A percentile compares a stretch with the other conserved stretches of the same genome.
Evolutionary conservation across 2,888 invertebrate species (phyloP).

Genomic region (Zhuqinia jingwanae): DNA sequence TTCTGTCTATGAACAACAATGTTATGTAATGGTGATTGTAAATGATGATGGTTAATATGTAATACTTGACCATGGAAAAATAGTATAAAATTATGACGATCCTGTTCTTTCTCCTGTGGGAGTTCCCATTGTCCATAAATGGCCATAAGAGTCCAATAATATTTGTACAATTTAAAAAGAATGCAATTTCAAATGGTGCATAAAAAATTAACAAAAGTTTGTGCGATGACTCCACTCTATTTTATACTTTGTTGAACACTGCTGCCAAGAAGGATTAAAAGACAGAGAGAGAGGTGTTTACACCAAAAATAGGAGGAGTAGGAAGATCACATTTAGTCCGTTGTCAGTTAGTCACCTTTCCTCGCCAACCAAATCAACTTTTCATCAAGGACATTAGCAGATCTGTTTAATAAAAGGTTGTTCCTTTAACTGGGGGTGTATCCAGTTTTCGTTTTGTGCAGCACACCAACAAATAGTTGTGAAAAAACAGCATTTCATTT

Average conservation of each 20-base stretch:
- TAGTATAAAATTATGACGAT: conserved; percentile 16
- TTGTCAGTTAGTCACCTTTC: too few relatives aligned
- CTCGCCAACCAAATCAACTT: neutral
- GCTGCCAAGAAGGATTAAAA: conserved; percentile 2
- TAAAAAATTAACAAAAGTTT: too few relatives aligned
- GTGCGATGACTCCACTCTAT: too few relatives aligned
- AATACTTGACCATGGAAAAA: neutral
- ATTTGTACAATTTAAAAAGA: conserved; percentile 6
- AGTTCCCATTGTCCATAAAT: conserved; percentile 23
- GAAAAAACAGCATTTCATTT: neutral
- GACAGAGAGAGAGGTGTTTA: neutral
- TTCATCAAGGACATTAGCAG: conserved; percentile 36
- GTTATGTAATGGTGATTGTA: neutral
- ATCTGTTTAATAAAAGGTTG: conserved; percentile 45
- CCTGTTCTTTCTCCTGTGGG: conserved; percentile 41
- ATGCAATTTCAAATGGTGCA: neutral
- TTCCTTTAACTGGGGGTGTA: conserved; percentile 18
- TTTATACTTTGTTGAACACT: too few relatives aligned
- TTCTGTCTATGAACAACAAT: neutral
- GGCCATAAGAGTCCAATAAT: neutral
- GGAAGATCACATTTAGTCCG: neutral
- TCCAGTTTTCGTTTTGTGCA: conserved; percentile 28
- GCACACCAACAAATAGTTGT: neutral
- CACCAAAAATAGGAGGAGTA: neutral
- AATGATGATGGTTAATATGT: neutral